phyloP scores from a whole-genome alignment of 1,140 invertebrate genomes.

The Caligus rogercresseyi region DNA sequence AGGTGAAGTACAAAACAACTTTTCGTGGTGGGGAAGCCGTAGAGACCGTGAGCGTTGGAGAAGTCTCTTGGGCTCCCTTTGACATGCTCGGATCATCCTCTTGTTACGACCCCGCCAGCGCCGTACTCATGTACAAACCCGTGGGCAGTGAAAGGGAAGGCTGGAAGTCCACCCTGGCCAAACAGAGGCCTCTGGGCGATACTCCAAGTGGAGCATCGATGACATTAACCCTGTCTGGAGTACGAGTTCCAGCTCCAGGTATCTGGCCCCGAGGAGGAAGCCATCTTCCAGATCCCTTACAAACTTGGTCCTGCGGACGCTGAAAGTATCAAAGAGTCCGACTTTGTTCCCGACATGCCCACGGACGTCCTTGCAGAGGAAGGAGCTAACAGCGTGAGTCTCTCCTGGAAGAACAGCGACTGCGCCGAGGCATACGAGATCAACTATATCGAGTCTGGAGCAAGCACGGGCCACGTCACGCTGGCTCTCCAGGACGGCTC shows the following conservation, averaged over 20 bases:
- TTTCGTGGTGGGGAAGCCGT: not conserved
- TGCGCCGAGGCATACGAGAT: constrained; percentile 12
- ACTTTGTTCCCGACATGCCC: constrained; percentile 11
- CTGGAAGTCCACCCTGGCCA: constrained; percentile 2
- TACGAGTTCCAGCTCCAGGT: constrained; percentile 5
- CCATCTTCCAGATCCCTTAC: not conserved
- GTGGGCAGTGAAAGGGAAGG: not conserved
- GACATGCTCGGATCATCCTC: not conserved
- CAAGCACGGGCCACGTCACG: not conserved
- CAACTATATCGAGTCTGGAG: constrained; percentile 2
- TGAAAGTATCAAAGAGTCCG: constrained; percentile 2
- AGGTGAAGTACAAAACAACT: not conserved
- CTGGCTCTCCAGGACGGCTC: not conserved
- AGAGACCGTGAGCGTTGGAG: not conserved
- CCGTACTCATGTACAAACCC: constrained; percentile 1
- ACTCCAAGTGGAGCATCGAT: constrained; percentile 1
- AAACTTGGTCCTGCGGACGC: not conserved
- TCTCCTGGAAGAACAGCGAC: constrained; percentile 8
- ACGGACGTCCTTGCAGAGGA: not conserved
- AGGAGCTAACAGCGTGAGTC: not conserved
- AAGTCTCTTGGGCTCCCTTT: constrained; percentile 6
- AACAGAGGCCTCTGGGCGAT: not conserved
- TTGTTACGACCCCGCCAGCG: not conserved
- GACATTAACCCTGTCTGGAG: constrained; percentile 11
- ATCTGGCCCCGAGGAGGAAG: not conserved